These are phyloP conservation scores for Phragmatobia fuliginosa DNA, from an alignment of 2,888 invertebrate genomes.

Conservation along the genomic window DNA sequence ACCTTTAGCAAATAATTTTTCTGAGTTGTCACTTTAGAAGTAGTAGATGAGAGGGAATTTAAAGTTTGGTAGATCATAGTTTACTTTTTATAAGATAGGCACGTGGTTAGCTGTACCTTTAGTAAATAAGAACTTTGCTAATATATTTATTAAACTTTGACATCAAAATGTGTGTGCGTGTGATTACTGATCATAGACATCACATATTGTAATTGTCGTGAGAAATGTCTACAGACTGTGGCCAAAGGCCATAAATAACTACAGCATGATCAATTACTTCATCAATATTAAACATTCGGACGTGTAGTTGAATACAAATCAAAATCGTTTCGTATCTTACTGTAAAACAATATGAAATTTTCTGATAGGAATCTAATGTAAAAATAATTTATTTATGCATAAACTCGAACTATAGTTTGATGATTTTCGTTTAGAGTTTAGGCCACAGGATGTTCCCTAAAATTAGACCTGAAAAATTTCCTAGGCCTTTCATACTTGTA, in stretches of 20 bases:
- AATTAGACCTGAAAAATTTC: background rate
- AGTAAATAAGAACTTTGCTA: background rate
- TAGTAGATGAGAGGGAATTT: too few species aligned
- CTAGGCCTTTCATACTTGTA: too few species aligned
- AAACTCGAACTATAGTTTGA: background rate
- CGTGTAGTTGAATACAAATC: conserved; percentile 24
- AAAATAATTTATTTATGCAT: background rate
- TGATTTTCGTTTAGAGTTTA: background rate
- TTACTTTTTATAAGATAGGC: background rate
- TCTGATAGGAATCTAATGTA: background rate
- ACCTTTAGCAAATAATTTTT: background rate
- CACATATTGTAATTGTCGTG: conserved; percentile 14
- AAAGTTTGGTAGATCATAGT: too few species aligned
- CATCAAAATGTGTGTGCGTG: background rate
- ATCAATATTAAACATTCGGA: conserved; percentile 24
- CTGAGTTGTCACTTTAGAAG: background rate
- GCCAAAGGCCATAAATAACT: conserved; percentile 33
- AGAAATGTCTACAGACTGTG: conserved; percentile 28
- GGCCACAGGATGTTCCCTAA: background rate
- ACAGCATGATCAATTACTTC: conserved; percentile 21
- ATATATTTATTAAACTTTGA: background rate
- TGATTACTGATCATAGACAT: background rate
- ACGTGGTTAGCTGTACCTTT: background rate
- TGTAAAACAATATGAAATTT: conserved; percentile 3
- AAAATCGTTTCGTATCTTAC: background rate